Evolutionary conservation across 2,888 invertebrate genomes (phyloP).

Genomic region (Corbicula japonica): DNA sequence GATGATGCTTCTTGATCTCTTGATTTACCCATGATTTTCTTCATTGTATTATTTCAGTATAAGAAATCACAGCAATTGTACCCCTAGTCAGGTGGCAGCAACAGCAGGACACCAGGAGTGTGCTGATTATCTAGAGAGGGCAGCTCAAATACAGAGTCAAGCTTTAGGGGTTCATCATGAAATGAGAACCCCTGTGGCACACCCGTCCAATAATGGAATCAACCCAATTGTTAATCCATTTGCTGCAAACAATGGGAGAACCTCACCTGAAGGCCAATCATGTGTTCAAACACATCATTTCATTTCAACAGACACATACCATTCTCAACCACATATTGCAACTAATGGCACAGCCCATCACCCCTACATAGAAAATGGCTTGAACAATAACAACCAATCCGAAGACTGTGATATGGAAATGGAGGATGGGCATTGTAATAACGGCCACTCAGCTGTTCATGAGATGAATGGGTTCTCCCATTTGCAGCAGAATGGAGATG

Average conservation of each 20-base stretch:
- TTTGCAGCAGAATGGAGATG: slow-evolving; percentile 38
- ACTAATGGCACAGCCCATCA: slow-evolving; percentile 31
- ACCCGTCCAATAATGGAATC: slow-evolving; percentile 10
- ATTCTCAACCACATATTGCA: slow-evolving; percentile 56
- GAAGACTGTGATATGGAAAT: slow-evolving; percentile 70
- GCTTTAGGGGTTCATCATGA: slow-evolving; percentile 38
- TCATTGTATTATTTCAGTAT: slow-evolving; percentile 73
- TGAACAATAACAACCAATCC: slow-evolving; percentile 52
- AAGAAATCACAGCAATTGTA: slow-evolving; percentile 76
- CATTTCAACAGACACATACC: slow-evolving; percentile 62
- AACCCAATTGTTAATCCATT: slow-evolving; percentile 24
- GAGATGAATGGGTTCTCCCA: slow-evolving; percentile 10
- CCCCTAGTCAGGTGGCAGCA: slow-evolving; percentile 77
- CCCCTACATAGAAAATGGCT: slow-evolving; percentile 11
- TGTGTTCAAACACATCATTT: slow-evolving; percentile 31
- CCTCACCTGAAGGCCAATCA: slow-evolving; percentile 41
- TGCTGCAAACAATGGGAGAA: slow-evolving; percentile 32
- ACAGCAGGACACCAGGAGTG: slow-evolving; percentile 75
- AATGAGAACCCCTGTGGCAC: slow-evolving; percentile 39
- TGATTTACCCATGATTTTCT: too few relatives aligned
- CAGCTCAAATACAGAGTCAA: slow-evolving; percentile 67
- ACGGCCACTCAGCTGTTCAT: not conserved
- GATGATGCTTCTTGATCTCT: too few relatives aligned
- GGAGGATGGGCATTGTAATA: slow-evolving; percentile 39
- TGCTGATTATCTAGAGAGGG: slow-evolving; percentile 75